Conservation (phyloP, 1,140 invertebrate species). For the Drosophila obscura region DNA sequence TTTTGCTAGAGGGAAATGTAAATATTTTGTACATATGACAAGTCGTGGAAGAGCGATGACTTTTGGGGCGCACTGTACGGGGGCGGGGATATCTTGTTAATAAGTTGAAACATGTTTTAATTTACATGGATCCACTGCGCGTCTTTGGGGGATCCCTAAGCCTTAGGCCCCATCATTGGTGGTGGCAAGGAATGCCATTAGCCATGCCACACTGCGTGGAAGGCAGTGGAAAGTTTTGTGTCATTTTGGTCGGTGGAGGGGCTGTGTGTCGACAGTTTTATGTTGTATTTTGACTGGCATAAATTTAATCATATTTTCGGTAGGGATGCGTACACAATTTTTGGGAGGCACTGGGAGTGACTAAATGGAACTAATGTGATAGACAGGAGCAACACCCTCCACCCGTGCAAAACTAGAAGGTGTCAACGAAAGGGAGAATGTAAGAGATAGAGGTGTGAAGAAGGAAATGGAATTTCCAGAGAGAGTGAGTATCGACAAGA, state of each 20-base stretch:
- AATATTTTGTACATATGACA: constrained; percentile 71
- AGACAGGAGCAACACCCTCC: constrained; percentile 1
- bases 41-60: constrained; percentile 64
- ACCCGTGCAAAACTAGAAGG: too few species aligned
- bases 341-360: too few species aligned
- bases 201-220: constrained; percentile 13
- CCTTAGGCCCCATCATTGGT: not conserved
- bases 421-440: too few species aligned
- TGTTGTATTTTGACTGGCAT: constrained; percentile 60
- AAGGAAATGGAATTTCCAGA: too few species aligned
- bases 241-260: constrained; percentile 16
- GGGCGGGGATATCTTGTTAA: constrained; percentile 54
- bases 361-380: constrained; percentile 39
- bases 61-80: constrained; percentile 51
- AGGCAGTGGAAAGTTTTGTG: too few species aligned
- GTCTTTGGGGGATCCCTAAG: constrained; percentile 1
- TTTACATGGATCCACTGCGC: constrained; percentile 56
- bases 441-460: too few species aligned
- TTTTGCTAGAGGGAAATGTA: constrained; percentile 59
- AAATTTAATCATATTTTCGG: constrained; percentile 66
- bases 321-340: too few species aligned
- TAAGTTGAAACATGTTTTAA: constrained; percentile 79
- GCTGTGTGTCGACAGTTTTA: constrained; percentile 41
- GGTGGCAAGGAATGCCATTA: constrained; percentile 20
- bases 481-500: too few species aligned